A percentile compares a stretch with the other conserved stretches of the same genome.
These are phyloP conservation scores for Lasioglossum figueresi DNA, from an alignment of 2,888 invertebrate genomes.

Conservation along the genomic window DNA sequence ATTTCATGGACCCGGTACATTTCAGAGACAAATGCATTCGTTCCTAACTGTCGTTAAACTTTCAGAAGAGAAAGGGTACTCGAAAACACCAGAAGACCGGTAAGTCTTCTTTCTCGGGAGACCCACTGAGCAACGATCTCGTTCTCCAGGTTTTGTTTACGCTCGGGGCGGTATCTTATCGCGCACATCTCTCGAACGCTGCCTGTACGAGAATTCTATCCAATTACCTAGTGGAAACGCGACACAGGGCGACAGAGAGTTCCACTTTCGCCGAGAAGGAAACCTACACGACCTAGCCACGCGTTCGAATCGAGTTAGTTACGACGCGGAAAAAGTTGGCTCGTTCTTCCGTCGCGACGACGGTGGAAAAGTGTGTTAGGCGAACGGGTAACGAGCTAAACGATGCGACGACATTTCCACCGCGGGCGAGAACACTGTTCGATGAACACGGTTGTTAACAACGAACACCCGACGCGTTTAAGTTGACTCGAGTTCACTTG, in stretches of 20 bases:
- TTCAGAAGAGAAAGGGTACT: neutral
- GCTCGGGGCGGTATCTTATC: neutral
- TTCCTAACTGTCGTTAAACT: too few relatives aligned
- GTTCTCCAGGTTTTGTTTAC: neutral
- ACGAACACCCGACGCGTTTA: neutral
- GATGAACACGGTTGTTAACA: neutral
- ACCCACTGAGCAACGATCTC: neutral
- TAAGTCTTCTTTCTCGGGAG: neutral
- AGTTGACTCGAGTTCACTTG: neutral
- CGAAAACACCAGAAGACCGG: neutral
- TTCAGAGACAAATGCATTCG: too few relatives aligned
- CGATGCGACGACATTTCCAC: neutral
- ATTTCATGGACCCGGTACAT: too few relatives aligned
- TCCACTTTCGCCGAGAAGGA: neutral
- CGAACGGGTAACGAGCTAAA: neutral
- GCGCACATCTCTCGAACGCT: neutral
- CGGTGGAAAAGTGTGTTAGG: neutral
- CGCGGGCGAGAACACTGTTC: neutral
- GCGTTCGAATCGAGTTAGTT: neutral
- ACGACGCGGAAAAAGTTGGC: neutral
- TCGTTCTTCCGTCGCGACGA: neutral
- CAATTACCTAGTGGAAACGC: constrained; percentile 32
- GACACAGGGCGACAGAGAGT: neutral
- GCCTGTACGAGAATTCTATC: constrained; percentile 14
- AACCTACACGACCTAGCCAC: neutral